These are phyloP conservation scores for Halichoeres trimaculatus DNA, from an alignment of 2,113 vertebrate genomes.

Conservation along the genomic window DNA sequence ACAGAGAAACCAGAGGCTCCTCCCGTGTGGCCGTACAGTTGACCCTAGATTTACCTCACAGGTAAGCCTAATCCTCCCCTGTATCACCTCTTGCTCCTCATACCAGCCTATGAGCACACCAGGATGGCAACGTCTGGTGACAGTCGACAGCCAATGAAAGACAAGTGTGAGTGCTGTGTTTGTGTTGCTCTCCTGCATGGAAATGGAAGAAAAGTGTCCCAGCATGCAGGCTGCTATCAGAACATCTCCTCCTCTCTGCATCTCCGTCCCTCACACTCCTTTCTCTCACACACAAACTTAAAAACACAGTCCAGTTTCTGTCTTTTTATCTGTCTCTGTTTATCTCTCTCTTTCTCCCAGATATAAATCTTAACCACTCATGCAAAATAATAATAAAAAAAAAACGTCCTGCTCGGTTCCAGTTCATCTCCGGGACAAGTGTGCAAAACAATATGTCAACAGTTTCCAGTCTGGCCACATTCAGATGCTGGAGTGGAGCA, in stretches of 20 bases:
- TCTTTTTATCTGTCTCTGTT: conserved; percentile 49
- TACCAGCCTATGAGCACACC: conserved; percentile 49
- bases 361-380: conserved; percentile 65
- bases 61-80: conserved; percentile 68
- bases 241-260: conserved; percentile 45
- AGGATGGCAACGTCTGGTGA: conserved; percentile 60
- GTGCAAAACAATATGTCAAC: conserved; percentile 67
- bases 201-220: conserved; percentile 50
- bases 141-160: conserved; percentile 62
- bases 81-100: conserved; percentile 56
- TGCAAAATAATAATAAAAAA: conserved; percentile 27
- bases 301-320: conserved; percentile 28
- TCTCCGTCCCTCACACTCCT: conserved; percentile 17
- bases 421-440: conserved; percentile 69
- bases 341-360: conserved; percentile 30
- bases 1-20: conserved; percentile 65
- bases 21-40: conserved; percentile 62
- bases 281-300: not conserved
- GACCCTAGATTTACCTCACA: conserved; percentile 70
- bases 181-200: conserved; percentile 45
- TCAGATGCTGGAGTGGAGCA: conserved; percentile 33
- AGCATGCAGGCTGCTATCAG: conserved; percentile 68
- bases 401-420: conserved; percentile 55
- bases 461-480: conserved; percentile 58
- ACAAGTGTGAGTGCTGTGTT: conserved; percentile 10